These are phyloP conservation scores for Bombylius major DNA, from an alignment of 2,888 invertebrate species.

Conservation along the genomic window DNA sequence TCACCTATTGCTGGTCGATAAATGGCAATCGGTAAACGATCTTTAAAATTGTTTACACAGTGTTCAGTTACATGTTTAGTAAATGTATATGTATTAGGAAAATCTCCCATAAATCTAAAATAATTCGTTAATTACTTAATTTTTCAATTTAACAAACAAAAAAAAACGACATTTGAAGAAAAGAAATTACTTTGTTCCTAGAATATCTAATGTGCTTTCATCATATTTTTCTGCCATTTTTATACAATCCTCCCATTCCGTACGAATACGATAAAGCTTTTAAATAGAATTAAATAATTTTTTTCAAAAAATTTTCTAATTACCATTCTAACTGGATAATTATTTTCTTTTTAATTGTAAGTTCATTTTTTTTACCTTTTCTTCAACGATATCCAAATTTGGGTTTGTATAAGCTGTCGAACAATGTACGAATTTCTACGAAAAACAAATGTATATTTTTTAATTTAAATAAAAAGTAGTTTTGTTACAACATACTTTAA, in stretches of 20 bases:
- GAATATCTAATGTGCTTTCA: no score
- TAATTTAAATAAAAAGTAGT: constrained; percentile 1
- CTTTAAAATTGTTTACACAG: constrained; percentile 49
- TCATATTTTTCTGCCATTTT: no score
- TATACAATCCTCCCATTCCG: no score
- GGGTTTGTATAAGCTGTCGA: constrained; percentile 74
- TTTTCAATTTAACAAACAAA: not conserved
- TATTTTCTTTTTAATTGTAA: not conserved
- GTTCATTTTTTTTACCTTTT: constrained; percentile 39
- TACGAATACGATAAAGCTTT: no score
- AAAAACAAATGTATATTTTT: not conserved
- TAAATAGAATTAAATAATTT: no score
- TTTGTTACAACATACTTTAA: constrained; percentile 33
- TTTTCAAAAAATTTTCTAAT: no score
- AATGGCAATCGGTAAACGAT: constrained; percentile 54
- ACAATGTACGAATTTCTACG: constrained; percentile 44
- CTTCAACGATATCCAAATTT: constrained; percentile 53
- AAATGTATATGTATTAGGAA: constrained; percentile 79
- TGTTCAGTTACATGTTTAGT: constrained; percentile 73
- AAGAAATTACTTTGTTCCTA: no score
- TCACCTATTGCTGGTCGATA: constrained; percentile 69
- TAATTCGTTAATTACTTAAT: no score
- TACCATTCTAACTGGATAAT: no score
- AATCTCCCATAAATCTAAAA: constrained; percentile 40
- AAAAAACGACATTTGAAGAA: no score